Percentiles rank a stretch among this genome's conserved stretches.
phyloP scores from a whole-genome alignment of 2,113 vertebrate species.

The Acrocephalus kingi region DNA sequence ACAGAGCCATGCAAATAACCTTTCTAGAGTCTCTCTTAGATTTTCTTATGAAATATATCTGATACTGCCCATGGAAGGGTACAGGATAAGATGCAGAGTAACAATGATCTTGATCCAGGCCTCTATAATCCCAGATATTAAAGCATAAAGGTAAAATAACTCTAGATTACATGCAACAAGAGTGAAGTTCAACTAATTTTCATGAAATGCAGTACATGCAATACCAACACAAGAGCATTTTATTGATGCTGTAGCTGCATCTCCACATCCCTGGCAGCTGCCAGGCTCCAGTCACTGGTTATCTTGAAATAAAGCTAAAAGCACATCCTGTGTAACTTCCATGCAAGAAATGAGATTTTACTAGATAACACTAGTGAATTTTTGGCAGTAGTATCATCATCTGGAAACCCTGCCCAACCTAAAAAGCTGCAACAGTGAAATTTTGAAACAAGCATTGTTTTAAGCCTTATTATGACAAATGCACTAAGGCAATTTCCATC shows the following conservation, averaged over 20 bases:
- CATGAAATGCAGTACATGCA: not conserved
- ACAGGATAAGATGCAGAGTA: not conserved
- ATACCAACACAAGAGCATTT: not conserved
- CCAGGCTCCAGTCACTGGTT: not conserved
- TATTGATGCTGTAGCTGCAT: not conserved
- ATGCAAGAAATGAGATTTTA: not conserved
- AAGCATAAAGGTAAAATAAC: not conserved
- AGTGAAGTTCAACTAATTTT: not conserved
- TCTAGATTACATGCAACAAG: not conserved
- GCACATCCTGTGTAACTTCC: not conserved
- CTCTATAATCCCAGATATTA: not conserved
- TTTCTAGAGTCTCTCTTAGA: not conserved
- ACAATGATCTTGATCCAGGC: not conserved
- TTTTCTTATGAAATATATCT: not conserved
- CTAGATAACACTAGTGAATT: rapidly evolving
- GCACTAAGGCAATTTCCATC: not conserved
- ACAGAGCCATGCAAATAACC: not conserved
- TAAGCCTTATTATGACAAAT: not conserved
- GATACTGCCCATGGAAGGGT: not conserved
- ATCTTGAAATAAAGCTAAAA: not conserved
- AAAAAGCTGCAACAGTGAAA: not conserved
- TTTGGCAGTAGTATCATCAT: not conserved
- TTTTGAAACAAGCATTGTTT: not conserved
- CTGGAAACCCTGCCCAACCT: not conserved
- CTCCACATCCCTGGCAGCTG: not conserved